Percentiles rank a stretch among this genome's conserved stretches.
These are phyloP conservation scores for Paramisgurnus dabryanus DNA, from an alignment of 2,113 vertebrate species.

Conservation along the genomic window DNA sequence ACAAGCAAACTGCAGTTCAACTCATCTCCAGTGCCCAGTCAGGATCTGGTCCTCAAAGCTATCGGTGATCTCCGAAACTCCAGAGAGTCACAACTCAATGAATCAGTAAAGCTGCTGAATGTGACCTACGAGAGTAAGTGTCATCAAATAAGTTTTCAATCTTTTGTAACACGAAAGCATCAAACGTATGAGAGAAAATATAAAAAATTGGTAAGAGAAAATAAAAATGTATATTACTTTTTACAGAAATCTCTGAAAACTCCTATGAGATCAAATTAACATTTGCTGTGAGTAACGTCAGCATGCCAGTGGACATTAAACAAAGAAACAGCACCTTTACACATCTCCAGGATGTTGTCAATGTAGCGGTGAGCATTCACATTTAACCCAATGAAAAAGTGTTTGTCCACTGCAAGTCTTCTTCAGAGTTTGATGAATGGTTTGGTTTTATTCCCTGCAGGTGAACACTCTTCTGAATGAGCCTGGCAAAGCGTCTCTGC, in stretches of 20 bases:
- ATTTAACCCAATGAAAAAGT: not conserved
- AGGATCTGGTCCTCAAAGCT: conserved; percentile 17
- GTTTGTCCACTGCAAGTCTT: not conserved
- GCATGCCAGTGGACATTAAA: not conserved
- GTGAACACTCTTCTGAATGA: no score
- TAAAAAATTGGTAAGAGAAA: no score
- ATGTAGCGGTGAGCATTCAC: not conserved
- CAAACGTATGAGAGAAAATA: no score
- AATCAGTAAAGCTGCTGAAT: not conserved
- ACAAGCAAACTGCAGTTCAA: not conserved
- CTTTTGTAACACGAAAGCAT: not conserved
- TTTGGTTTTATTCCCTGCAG: no score
- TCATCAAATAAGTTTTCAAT: not conserved
- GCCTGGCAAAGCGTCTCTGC: no score
- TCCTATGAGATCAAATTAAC: not conserved
- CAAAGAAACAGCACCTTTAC: not conserved
- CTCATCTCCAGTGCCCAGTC: not conserved
- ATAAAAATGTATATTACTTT: not conserved
- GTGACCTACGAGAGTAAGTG: conserved; percentile 18
- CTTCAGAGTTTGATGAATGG: not conserved
- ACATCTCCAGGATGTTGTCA: not conserved
- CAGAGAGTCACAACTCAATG: not conserved
- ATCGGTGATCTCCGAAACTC: not conserved
- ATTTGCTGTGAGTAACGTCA: not conserved
- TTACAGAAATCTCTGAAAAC: conserved; percentile 14